A percentile compares a stretch with the other conserved stretches of the same genome.
Conservation (phyloP, 2,113 vertebrate species). For the Coptodon rendalli region DNA sequence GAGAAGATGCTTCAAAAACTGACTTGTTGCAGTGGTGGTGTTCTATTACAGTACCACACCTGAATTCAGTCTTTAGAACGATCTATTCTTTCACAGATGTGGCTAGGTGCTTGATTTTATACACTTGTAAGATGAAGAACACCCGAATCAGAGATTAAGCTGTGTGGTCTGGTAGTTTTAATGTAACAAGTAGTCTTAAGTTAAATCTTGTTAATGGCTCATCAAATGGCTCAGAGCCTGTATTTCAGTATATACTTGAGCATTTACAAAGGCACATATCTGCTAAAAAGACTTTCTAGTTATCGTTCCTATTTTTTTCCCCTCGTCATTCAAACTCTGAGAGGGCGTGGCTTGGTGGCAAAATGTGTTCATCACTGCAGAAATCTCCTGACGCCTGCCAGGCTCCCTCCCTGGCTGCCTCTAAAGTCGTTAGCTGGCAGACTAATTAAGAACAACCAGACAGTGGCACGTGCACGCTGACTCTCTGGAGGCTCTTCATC, state of each 20-base stretch:
- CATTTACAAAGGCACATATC: neutral
- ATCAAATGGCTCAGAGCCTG: neutral
- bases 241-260: neutral
- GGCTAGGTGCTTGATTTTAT: neutral
- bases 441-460: slow-evolving; percentile 60
- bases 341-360: neutral
- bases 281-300: neutral
- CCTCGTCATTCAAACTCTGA: neutral
- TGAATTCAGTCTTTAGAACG: neutral
- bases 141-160: neutral
- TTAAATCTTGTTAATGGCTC: neutral
- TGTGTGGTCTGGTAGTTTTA: neutral
- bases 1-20: neutral
- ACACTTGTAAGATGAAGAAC: neutral
- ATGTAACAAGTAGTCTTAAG: neutral
- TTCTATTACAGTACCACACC: neutral
- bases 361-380: slow-evolving; percentile 55
- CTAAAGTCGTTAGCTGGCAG: slow-evolving; percentile 49
- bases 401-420: slow-evolving; percentile 15
- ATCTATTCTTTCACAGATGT: neutral
- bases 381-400: slow-evolving; percentile 37
- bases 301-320: neutral
- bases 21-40: too few relatives aligned
- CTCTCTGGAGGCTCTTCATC: slow-evolving; percentile 29
- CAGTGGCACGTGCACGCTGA: neutral